Evolutionary conservation across 2,113 vertebrate genomes (phyloP).

Genomic region (Oxyura jamaicensis): DNA sequence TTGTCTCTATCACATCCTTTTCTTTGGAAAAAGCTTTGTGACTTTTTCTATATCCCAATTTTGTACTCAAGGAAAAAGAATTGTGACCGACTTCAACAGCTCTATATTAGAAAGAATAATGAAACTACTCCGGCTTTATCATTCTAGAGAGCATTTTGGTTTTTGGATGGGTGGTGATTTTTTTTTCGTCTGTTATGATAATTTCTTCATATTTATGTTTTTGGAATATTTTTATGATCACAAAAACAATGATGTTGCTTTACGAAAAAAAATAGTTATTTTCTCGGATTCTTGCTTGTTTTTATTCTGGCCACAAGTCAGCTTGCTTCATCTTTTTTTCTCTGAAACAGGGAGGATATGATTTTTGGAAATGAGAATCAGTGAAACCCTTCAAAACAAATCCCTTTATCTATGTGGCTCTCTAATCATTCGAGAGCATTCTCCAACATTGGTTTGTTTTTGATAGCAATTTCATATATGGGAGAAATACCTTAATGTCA

Average conservation of each 20-base stretch:
- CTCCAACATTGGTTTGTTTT: rapidly evolving
- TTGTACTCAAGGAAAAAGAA: background rate
- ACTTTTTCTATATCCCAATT: background rate
- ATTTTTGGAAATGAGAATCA: background rate
- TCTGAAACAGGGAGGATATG: background rate
- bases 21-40: background rate
- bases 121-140: background rate
- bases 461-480: background rate
- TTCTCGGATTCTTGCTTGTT: background rate
- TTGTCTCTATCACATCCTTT: background rate
- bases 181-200: background rate
- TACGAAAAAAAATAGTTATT: background rate
- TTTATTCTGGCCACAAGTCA: background rate
- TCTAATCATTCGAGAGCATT: background rate
- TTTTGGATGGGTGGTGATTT: background rate
- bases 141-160: background rate
- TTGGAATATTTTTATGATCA: background rate
- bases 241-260: background rate
- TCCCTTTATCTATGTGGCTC: background rate
- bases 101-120: background rate
- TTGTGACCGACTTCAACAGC: background rate
- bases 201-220: background rate
- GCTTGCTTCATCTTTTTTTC: background rate
- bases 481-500: background rate
- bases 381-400: background rate